A percentile compares a stretch with the other conserved stretches of the same genome.
Conservation (phyloP, 2,888 invertebrate species). For the Macrosiphum euphorbiae region DNA sequence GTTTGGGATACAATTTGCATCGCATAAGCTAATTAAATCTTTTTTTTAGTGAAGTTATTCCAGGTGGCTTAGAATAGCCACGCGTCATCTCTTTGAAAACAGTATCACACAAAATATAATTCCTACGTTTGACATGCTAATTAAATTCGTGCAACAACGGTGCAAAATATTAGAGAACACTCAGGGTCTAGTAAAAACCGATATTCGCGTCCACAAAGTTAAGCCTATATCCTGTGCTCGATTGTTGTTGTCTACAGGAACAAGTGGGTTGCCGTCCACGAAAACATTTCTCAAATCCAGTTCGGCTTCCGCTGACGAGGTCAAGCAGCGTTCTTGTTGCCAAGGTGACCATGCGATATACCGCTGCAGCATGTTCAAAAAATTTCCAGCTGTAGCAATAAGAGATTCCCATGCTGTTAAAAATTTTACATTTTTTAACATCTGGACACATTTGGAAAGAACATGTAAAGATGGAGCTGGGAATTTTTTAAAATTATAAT, state of each 20-base stretch:
- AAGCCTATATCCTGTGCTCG: too few species aligned
- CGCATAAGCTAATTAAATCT: not conserved
- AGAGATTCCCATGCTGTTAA: not conserved
- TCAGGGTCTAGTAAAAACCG: too few species aligned
- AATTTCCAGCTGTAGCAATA: not conserved
- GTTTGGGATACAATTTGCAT: conserved; percentile 24
- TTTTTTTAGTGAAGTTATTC: not conserved
- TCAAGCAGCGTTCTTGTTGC: too few species aligned
- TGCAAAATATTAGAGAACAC: not conserved
- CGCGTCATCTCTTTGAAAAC: too few species aligned
- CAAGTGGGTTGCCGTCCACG: too few species aligned
- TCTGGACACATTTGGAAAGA: not conserved
- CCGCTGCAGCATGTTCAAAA: too few species aligned
- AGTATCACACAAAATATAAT: too few species aligned
- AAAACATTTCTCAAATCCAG: too few species aligned
- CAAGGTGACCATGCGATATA: too few species aligned
- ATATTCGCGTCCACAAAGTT: too few species aligned
- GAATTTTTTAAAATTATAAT: not conserved
- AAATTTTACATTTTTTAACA: not conserved
- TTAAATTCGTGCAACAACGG: not conserved
- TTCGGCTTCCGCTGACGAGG: too few species aligned
- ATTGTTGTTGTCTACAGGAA: too few species aligned
- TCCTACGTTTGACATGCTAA: not conserved
- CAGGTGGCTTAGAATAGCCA: conserved; percentile 1
- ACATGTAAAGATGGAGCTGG: not conserved